Evolutionary conservation across 2,888 invertebrate species (phyloP), one percentile per base, ranked within the genome.

Genomic region (Nycteola revayana): DNA sequence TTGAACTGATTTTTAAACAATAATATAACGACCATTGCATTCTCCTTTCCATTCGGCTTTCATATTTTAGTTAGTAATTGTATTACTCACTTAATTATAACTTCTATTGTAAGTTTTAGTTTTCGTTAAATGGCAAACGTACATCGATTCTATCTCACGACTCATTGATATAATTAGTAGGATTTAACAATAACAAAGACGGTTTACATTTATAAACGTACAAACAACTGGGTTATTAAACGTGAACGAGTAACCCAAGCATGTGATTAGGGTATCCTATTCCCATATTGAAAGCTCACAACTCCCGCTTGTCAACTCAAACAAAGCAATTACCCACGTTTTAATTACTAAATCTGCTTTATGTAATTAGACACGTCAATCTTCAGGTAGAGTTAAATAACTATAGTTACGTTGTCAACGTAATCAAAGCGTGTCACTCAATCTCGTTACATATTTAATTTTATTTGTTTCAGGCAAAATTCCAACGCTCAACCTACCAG

Each of bases 141-240:
- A n/a, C n/a, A n/a, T n/a, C n/a, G n/a, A n/a, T n/a, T n/a, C n/a
- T n/a, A n/a, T n/a, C n/a, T n/a, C n/a, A n/a, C n/a, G n/a, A n/a
- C n/a, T n/a, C n/a, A n/a, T n/a, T n/a, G n/a, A n/a, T n/a, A n/a
- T n/a, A n/a, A n/a, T n/a, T n/a, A n/a, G n/a, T n/a, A n/a, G n/a
- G n/a, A n/a, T n/a, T 5, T 5, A 67, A 60, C 48, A 45, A 50
- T 51, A 45, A 38, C 39, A 41, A 53, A 36, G 36, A 55, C 48
- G 45, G 52, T 55, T 56, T 61, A 49, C 72, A 70, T 75, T 75
- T 60, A 67, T 69, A 71, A 67, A 77, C 69, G 67, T 72, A 67
- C 47, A 38, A 56, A 51, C 58, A 60, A 45, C 49, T 55, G 57
- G 45, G 46, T 42, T 45, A 49, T 60, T 53, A 42, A 24, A 42